phyloP scores from a whole-genome alignment of 2,797 vertebrate species.

The Pangasius macronema region DNA sequence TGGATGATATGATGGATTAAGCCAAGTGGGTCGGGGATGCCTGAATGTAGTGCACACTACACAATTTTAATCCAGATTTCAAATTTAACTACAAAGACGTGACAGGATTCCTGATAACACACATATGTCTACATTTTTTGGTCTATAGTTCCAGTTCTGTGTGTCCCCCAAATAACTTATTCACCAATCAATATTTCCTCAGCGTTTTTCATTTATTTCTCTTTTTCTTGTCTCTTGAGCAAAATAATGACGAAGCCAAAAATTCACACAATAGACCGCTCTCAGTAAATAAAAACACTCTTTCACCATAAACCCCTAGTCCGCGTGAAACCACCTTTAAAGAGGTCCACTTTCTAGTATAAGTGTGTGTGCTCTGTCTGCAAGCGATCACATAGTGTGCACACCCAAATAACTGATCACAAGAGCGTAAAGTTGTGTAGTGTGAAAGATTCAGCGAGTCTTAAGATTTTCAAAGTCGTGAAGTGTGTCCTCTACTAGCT shows the following conservation, averaged over 20 bases:
- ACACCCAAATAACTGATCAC: background rate
- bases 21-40: background rate
- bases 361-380: background rate
- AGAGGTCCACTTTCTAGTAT: too few relatives aligned
- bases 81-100: background rate
- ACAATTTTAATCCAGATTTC: background rate
- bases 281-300: too few relatives aligned
- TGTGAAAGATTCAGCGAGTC: background rate
- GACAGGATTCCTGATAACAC: background rate
- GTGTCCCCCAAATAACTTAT: background rate
- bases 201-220: background rate
- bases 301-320: too few relatives aligned
- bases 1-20: slow-evolving; percentile 26
- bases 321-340: too few relatives aligned
- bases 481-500: background rate
- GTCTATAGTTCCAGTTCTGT: background rate
- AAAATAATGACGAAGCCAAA: too few relatives aligned
- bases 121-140: background rate
- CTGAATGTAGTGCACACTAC: background rate
- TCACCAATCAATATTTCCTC: background rate
- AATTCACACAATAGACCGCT: background rate
- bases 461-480: background rate
- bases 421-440: background rate
- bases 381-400: background rate
- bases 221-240: background rate